Evolutionary conservation across 2,888 invertebrate species (phyloP), one percentile per base, ranked within the genome.

Genomic region (Baronia brevicornis): DNA sequence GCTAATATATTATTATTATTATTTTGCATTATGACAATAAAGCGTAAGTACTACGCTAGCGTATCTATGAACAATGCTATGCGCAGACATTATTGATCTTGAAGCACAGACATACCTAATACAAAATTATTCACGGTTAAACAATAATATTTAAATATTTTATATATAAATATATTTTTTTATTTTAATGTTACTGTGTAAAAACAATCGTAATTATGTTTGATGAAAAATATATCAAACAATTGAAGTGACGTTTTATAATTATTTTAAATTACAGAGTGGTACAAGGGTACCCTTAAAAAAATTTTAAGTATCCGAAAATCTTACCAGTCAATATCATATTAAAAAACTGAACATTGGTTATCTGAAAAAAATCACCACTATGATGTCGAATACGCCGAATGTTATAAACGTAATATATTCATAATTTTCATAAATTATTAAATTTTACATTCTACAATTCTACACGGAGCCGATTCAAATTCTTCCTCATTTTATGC

Each of bases 21-120:
- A n/a, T 12, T 23, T 23, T 7, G 4, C 13, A 17, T 5, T 7
- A 28, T 23, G 23, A 31, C 36, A 36, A 36, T 36, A 36, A 31
- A 36, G 36, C 36, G 36, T 36, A 28, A 31, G n/a, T n/a, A n/a
- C n/a, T 24, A 36, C 31, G 36, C 36, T 36, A 31, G 27, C 36
- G 31, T 36, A 28, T 36, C 36, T 31, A 36, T 31, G 36, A 36
- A 36, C 36, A 36, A 36, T 36, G 36, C 36, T 36, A 36, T 36
- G 36, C 36, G 36, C 36, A 36, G 36, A 36, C 36, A 36, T 36
- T 36, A 36, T 36, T 31, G 36, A 36, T 36, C 32, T 36, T 31
- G 26, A 19, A 31, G 19, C 9, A 22, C 23, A 30, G 20, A 13
- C 23, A 31, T 25, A 13, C 31, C 27, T 27, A 31, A 20, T 13